These are phyloP conservation scores for Malthinus flaveolus DNA, from an alignment of 2,888 invertebrate genomes.

Conservation along the genomic window DNA sequence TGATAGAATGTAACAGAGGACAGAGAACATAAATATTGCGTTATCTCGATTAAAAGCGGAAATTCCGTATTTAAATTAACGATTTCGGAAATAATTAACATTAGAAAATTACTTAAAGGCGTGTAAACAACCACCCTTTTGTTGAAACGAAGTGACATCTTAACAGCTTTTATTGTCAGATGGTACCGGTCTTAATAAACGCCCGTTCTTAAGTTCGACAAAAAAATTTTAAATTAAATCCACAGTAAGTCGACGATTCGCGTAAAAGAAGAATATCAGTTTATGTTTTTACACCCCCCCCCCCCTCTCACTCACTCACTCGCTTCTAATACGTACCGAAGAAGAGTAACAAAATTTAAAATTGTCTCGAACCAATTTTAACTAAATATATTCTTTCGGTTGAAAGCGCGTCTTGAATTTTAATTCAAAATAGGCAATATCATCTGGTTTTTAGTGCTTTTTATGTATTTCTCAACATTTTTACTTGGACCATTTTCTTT, in stretches of 20 bases:
- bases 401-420: conserved; percentile 26
- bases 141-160: conserved; percentile 4
- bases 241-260: background rate
- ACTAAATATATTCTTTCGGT: conserved; percentile 26
- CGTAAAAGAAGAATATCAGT: background rate
- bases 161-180: conserved; percentile 5
- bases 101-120: conserved; percentile 10
- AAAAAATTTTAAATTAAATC: no score
- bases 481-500: conserved; percentile 5
- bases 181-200: conserved; percentile 2
- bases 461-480: conserved; percentile 19
- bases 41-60: conserved; percentile 22
- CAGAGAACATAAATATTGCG: conserved; percentile 21
- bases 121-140: conserved; percentile 3
- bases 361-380: conserved; percentile 27
- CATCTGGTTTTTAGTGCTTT: conserved; percentile 16
- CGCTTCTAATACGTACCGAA: no score
- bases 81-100: conserved; percentile 15
- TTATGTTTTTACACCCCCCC: no score
- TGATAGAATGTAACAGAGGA: conserved; percentile 18
- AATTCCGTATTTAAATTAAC: conserved; percentile 14
- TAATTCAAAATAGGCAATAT: conserved; percentile 26
- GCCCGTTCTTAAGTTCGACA: background rate
- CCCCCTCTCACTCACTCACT: no score
- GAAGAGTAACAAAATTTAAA: conserved; percentile 1